These are phyloP conservation scores for Neomonachus schauinslandi DNA, from an alignment of 2,113 vertebrate species.

Conservation along the genomic window DNA sequence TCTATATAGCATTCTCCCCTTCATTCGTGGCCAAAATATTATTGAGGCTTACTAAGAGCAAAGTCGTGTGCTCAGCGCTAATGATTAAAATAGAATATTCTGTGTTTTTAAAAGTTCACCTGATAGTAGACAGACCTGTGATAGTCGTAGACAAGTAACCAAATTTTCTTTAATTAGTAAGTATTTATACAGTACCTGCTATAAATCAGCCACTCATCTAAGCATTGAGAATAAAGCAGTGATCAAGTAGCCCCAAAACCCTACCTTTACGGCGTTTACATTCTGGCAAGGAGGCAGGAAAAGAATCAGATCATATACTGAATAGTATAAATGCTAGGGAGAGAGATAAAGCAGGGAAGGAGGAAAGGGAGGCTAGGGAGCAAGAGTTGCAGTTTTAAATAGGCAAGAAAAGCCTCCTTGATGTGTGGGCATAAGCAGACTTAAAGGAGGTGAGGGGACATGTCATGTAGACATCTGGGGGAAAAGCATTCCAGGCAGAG, in stretches of 20 bases:
- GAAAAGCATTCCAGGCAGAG: background rate
- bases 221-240: background rate
- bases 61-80: background rate
- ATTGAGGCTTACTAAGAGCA: background rate
- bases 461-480: no score
- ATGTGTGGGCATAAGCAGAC: background rate
- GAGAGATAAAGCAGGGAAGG: background rate
- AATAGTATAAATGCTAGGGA: background rate
- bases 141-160: background rate
- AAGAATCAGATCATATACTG: background rate
- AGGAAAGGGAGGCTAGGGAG: background rate
- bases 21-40: background rate
- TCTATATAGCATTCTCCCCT: background rate
- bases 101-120: background rate
- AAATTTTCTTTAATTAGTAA: background rate
- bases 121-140: background rate
- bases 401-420: background rate
- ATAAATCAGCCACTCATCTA: background rate
- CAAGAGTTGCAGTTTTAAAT: background rate
- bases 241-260: background rate
- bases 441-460: background rate
- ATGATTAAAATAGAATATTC: background rate
- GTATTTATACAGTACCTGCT: background rate
- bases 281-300: background rate
- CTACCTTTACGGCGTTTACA: background rate